Conservation (phyloP, 2,113 vertebrate genomes). For the Mobula hypostoma region DNA sequence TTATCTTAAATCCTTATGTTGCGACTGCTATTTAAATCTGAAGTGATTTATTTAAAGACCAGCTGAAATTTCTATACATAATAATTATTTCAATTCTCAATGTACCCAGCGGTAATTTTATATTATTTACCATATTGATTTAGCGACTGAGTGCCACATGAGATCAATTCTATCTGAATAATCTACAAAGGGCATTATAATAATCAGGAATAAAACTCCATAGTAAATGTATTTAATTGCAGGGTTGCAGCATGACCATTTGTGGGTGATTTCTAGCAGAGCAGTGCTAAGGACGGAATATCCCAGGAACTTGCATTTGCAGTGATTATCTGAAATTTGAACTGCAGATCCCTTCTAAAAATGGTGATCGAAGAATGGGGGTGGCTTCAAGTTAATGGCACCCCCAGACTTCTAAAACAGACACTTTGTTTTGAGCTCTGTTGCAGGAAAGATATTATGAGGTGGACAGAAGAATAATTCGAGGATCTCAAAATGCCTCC, state of each 20-base stretch:
- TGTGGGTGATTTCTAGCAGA: neutral
- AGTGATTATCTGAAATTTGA: neutral
- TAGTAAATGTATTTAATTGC: neutral
- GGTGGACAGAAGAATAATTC: no score
- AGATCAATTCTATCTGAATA: neutral
- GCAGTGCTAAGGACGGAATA: neutral
- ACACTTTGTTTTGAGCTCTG: no score
- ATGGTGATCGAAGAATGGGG: neutral
- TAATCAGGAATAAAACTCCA: neutral
- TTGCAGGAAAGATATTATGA: no score
- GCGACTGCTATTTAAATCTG: neutral
- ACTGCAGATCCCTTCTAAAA: neutral
- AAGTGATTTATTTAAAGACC: neutral
- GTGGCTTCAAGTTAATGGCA: no score
- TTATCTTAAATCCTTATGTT: neutral
- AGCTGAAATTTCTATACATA: neutral
- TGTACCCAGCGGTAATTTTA: neutral
- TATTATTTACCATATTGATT: neutral
- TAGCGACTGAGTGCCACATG: neutral
- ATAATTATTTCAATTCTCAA: neutral
- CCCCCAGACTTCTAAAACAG: no score
- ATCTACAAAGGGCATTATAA: neutral
- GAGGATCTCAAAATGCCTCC: no score
- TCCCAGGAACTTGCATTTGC: neutral
- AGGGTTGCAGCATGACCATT: neutral